These are phyloP conservation scores for Hyperoodon ampullatus DNA, from an alignment of 2,113 vertebrate genomes.

Conservation along the genomic window DNA sequence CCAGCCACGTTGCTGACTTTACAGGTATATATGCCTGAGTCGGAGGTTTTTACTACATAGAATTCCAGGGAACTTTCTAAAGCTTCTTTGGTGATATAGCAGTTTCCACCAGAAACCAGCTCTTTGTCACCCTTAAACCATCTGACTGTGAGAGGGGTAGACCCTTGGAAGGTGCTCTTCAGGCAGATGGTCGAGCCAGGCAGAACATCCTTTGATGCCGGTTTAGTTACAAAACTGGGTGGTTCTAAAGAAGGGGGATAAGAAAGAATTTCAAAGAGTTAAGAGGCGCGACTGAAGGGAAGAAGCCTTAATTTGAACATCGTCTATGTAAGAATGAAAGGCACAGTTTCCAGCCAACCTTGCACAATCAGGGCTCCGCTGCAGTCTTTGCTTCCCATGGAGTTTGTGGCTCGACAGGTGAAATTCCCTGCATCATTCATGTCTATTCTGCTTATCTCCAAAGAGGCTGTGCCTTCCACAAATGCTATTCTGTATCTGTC, in stretches of 20 bases:
- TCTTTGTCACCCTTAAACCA: slow-evolving; percentile 96
- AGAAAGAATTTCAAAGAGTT: slow-evolving; percentile 81
- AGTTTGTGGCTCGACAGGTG: slow-evolving; percentile 94
- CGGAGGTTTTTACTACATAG: slow-evolving; percentile 91
- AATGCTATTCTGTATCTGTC: slow-evolving; percentile 90
- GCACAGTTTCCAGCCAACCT: slow-evolving; percentile 87
- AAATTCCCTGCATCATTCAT: slow-evolving; percentile 93
- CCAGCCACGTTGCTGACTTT: slow-evolving; percentile 95
- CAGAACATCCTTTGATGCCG: slow-evolving; percentile 91
- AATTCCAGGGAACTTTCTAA: slow-evolving; percentile 93
- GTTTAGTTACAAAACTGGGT: slow-evolving; percentile 91
- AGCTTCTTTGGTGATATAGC: slow-evolving; percentile 95
- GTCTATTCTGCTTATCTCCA: slow-evolving; percentile 91
- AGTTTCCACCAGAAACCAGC: slow-evolving; percentile 91
- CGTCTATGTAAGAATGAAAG: slow-evolving; percentile 32
- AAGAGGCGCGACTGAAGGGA: neutral
- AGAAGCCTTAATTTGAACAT: slow-evolving; percentile 39
- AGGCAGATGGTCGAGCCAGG: slow-evolving; percentile 92
- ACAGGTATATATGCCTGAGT: slow-evolving; percentile 94
- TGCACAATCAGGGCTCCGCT: slow-evolving; percentile 95
- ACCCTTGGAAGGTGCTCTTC: slow-evolving; percentile 92
- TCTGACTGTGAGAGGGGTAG: slow-evolving; percentile 90
- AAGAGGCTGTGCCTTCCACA: slow-evolving; percentile 91
- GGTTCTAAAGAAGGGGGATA: slow-evolving; percentile 91
- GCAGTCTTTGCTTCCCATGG: slow-evolving; percentile 95